Conservation (phyloP, 2,888 invertebrate genomes). For the Tineola bisselliella region DNA sequence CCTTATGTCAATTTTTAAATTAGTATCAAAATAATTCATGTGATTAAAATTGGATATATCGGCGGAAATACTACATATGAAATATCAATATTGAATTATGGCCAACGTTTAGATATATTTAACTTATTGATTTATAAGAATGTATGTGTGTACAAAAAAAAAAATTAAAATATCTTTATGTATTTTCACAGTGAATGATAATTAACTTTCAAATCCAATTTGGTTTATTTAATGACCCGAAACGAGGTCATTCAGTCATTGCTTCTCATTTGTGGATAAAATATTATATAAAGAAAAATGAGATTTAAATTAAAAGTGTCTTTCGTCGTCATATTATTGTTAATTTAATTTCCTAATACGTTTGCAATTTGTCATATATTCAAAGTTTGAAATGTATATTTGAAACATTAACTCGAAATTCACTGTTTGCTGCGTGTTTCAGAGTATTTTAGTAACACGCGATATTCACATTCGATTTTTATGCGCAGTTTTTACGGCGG, state of each 20-base stretch:
- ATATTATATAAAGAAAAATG: no score
- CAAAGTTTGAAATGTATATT: not conserved
- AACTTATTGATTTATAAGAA: not conserved
- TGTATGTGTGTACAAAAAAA: conserved; percentile 10
- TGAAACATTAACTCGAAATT: not conserved
- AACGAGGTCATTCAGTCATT: not conserved
- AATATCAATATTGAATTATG: no score
- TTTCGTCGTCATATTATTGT: not conserved
- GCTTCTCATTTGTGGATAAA: not conserved
- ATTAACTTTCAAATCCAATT: not conserved
- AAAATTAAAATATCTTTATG: conserved; percentile 3
- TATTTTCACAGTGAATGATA: not conserved
- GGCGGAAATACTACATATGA: no score
- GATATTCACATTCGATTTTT: conserved; percentile 15
- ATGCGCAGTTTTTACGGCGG: conserved; percentile 13
- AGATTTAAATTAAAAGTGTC: not conserved
- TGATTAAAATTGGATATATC: no score
- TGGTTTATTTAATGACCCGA: not conserved
- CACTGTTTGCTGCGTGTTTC: conserved; percentile 13
- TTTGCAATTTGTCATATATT: not conserved
- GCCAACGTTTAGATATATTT: conserved; percentile 7
- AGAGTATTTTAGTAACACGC: conserved; percentile 13
- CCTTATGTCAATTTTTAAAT: no score
- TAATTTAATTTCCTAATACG: not conserved
- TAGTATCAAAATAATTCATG: no score